Base-by-base conservation (phyloP, 2,113 vertebrate genomes). In the Gymnobelideus leadbeateri region DNA sequence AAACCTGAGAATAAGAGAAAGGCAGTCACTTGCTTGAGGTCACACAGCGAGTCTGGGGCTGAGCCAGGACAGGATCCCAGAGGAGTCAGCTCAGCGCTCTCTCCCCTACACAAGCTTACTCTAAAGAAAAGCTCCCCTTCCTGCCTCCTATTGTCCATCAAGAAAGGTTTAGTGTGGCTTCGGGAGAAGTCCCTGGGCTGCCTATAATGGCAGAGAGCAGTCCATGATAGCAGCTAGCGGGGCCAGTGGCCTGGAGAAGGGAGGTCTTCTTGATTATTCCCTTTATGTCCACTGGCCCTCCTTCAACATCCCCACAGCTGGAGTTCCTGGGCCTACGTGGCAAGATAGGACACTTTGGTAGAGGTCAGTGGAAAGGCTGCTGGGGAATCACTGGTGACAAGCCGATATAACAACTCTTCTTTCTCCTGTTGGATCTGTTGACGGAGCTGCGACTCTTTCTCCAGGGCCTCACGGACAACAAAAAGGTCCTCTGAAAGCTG, bases 361-460 rank as follows among this genome's bases (percentile, higher is more conserved):
- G 96, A 91, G 3, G 98, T 92, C 97, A 98, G 96, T 43, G 99
- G 98, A 96, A 99, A 99, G 91, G 98, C 94, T 0, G 97, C 97
- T 11, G 98, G 94, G 0, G 98, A 98, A 16, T 98, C 99, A 0
- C 98, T 91, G 3, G 98, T 99, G 0, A 99, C 97, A 96, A 99
- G 97, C 0, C 99, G 99, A 98, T 99, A 99, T 91, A 99, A 97
- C 96, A 99, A 98, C 98, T 99, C 99, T 94, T 99, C 99, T 94
- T 99, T 99, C 96, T 99, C 99, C 21, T 98, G 99, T 92, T 94
- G 97, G 57, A 99, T 98, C 93, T 98, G 99, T 53, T 98, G 99
- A 91, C 98, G 98, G 19, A 98, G 93, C 23, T 98, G 97, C 0
- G 95, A 37, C 98, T 99, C 99, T 97, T 99, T 99, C 97, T 99